A percentile compares a stretch with the other conserved stretches of the same genome.
Conservation (phyloP, 2,888 invertebrate genomes). For the Eumerus sabulonum region DNA sequence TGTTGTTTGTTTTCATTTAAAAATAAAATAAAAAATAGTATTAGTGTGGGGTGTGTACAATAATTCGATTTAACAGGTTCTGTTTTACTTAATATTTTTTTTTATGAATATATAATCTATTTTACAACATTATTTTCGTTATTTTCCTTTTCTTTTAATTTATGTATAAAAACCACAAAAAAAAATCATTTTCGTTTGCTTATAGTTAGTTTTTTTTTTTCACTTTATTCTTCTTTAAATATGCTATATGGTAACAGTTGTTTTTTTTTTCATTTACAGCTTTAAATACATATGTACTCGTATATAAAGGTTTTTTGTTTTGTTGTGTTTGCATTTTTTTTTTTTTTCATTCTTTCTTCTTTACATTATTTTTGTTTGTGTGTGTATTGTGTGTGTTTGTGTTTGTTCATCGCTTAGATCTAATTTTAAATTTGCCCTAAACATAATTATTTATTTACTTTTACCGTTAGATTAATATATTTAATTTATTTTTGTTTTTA, state of each 20-base stretch:
- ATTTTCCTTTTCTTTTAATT: slow-evolving; percentile 22
- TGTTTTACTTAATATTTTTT: slow-evolving; percentile 7
- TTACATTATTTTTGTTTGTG: slow-evolving; percentile 3
- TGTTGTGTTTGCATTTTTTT: slow-evolving; percentile 30
- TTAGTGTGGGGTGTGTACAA: slow-evolving; percentile 13
- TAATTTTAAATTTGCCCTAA: slow-evolving; percentile 64
- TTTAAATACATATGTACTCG: too few relatives aligned
- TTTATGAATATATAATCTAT: background rate
- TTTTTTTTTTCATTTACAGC: background rate
- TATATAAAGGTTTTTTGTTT: background rate
- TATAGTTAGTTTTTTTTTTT: too few relatives aligned
- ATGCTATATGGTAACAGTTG: background rate
- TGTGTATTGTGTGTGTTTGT: slow-evolving; percentile 15
- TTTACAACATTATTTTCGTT: background rate
- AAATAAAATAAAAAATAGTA: slow-evolving; percentile 27
- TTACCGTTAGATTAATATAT: slow-evolving; percentile 10
- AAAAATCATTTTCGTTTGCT: too few relatives aligned
- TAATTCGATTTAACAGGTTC: background rate
- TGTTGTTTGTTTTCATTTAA: slow-evolving; percentile 11
- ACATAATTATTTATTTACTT: slow-evolving; percentile 17
- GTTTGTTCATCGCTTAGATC: slow-evolving; percentile 63
- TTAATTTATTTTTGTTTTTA: slow-evolving; percentile 21
- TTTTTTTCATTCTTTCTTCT: slow-evolving; percentile 41
- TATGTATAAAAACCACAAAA: too few relatives aligned
- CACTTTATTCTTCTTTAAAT: background rate